Evolutionary conservation across 2,113 vertebrate genomes (phyloP).

Genomic region (Lonchura striata): DNA sequence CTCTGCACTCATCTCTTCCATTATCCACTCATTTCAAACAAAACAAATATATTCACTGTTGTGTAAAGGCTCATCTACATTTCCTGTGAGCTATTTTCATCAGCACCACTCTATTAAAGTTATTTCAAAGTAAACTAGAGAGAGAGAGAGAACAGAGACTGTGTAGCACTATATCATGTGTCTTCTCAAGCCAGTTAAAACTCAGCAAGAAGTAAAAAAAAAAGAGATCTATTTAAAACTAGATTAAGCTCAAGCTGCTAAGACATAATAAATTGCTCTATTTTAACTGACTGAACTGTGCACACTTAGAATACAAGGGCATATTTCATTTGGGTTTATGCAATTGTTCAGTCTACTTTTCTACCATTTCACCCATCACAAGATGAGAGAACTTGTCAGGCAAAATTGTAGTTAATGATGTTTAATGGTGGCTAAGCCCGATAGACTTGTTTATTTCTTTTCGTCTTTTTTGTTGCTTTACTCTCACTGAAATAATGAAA

Average conservation of each 20-base stretch:
- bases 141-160: not conserved
- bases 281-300: slow-evolving; percentile 70
- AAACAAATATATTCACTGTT: slow-evolving; percentile 53
- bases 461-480: slow-evolving; percentile 63
- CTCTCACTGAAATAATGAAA: slow-evolving; percentile 71
- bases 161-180: slow-evolving; percentile 35
- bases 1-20: not conserved
- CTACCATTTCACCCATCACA: slow-evolving; percentile 65
- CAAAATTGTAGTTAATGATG: slow-evolving; percentile 73
- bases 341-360: slow-evolving; percentile 67
- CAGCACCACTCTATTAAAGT: slow-evolving; percentile 39
- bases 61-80: slow-evolving; percentile 50
- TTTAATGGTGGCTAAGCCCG: slow-evolving; percentile 66
- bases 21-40: slow-evolving; percentile 44
- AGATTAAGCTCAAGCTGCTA: slow-evolving; percentile 64
- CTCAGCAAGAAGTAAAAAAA: slow-evolving; percentile 55
- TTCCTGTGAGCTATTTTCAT: slow-evolving; percentile 55
- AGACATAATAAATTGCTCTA: slow-evolving; percentile 66
- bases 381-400: slow-evolving; percentile 70
- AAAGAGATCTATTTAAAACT: slow-evolving; percentile 63
- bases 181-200: slow-evolving; percentile 62
- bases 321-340: slow-evolving; percentile 70
- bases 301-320: slow-evolving; percentile 61
- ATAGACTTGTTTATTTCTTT: slow-evolving; percentile 62
- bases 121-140: slow-evolving; percentile 58